Percentiles rank a stretch among this genome's conserved stretches.
Evolutionary conservation across 2,888 invertebrate genomes (phyloP).

Genomic region (Volucella inflata): DNA sequence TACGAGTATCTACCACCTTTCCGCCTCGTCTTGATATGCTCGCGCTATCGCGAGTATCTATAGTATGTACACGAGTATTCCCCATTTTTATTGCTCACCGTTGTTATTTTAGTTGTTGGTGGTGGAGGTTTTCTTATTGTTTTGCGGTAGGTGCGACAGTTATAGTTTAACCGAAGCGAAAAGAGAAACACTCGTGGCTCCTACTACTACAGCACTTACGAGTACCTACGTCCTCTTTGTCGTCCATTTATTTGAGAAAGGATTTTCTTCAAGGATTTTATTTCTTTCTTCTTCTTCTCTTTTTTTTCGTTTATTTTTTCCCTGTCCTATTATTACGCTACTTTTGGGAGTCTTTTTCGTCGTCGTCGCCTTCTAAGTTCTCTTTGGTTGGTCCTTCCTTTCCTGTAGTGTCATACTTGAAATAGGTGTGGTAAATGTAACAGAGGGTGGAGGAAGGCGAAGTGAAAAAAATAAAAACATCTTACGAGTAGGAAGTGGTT

Average conservation of each 20-base stretch:
- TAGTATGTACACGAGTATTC: too few species aligned
- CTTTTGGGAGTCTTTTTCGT: not conserved
- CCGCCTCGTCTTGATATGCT: slow-evolving; percentile 55
- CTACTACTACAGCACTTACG: slow-evolving; percentile 52
- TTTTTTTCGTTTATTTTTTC: not conserved
- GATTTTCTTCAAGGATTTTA: slow-evolving; percentile 58
- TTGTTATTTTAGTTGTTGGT: not conserved
- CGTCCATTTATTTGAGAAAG: slow-evolving; percentile 71
- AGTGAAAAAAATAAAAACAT: slow-evolving; percentile 29
- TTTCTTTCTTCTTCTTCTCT: not conserved
- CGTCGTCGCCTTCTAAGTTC: not conserved
- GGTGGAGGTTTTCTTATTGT: not conserved
- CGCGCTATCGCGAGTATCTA: slow-evolving; percentile 36
- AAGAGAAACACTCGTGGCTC: slow-evolving; percentile 7
- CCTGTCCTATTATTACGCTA: slow-evolving; percentile 37
- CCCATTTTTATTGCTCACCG: slow-evolving; percentile 51
- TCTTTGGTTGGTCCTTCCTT: slow-evolving; percentile 27
- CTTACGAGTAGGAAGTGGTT: slow-evolving; percentile 74
- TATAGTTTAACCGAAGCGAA: slow-evolving; percentile 32
- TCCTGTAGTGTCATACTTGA: slow-evolving; percentile 30
- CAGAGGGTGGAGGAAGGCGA: slow-evolving; percentile 39
- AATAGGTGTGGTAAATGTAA: slow-evolving; percentile 62
- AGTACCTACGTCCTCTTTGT: slow-evolving; percentile 65
- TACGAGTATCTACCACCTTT: slow-evolving; percentile 38
- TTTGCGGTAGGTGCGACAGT: slow-evolving; percentile 66